Percentiles rank a stretch among this genome's conserved stretches.
phyloP scores from a whole-genome alignment of 2,113 vertebrate genomes.

The Ifrita kowaldi region DNA sequence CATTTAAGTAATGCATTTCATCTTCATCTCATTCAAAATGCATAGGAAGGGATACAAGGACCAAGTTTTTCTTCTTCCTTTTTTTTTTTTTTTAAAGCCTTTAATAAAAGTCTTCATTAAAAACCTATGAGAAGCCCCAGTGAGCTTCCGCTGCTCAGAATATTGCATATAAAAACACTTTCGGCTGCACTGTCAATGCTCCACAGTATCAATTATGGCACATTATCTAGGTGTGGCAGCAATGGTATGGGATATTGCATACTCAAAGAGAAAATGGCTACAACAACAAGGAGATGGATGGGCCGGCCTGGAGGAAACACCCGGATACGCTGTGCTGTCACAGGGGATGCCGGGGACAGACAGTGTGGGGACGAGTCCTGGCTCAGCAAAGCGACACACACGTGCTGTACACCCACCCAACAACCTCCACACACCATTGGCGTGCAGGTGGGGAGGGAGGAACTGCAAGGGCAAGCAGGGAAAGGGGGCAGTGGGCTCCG shows the following conservation, averaged over 20 bases:
- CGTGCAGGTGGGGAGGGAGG: background rate
- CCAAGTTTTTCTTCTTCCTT: constrained; percentile 29
- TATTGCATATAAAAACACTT: constrained; percentile 82
- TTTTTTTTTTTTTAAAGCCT: constrained; percentile 54
- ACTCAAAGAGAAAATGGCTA: constrained; percentile 61
- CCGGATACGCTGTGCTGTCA: accelerated
- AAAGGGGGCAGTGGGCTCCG: accelerated
- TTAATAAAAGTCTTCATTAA: constrained; percentile 70
- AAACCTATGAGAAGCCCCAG: constrained; percentile 65
- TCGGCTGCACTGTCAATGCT: constrained; percentile 51
- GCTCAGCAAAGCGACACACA: background rate
- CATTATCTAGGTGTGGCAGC: constrained; percentile 59
- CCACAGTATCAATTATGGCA: constrained; percentile 65
- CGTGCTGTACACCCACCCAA: background rate
- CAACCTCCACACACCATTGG: background rate
- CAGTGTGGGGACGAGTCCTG: background rate
- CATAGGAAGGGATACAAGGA: constrained; percentile 81
- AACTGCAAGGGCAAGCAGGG: background rate
- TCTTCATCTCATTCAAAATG: constrained; percentile 77
- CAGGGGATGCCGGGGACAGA: background rate
- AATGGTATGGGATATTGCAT: constrained; percentile 70
- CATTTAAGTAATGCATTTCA: constrained; percentile 72
- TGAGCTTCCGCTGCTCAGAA: constrained; percentile 67
- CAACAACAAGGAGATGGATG: constrained; percentile 4
- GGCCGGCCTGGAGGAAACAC: background rate